phyloP scores from a whole-genome alignment of 1,140 invertebrate species.

The Fopius arisanus region DNA sequence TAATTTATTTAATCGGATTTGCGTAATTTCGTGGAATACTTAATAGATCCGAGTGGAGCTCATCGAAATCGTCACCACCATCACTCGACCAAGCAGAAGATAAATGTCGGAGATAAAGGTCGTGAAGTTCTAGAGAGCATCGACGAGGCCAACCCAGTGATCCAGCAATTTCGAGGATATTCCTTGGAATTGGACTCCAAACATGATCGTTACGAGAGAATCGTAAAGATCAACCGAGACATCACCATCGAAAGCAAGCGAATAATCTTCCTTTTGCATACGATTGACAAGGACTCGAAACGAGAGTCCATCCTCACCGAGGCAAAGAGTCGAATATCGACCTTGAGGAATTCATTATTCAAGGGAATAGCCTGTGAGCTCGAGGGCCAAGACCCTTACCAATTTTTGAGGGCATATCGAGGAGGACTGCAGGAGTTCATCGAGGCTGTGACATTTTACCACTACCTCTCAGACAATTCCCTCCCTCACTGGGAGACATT shows the following conservation, averaged over 20 bases:
- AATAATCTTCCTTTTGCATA: conserved; percentile 87
- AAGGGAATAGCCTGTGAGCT: conserved; percentile 77
- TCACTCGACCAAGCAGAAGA: conserved; percentile 37
- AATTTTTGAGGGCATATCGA: conserved; percentile 79
- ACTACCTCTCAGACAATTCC: conserved; percentile 68
- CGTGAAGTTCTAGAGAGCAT: conserved; percentile 55
- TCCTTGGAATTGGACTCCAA: conserved; percentile 77
- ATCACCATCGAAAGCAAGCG: conserved; percentile 93
- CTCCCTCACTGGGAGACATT: conserved; percentile 63
- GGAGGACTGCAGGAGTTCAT: conserved; percentile 86
- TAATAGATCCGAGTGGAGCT: conserved; percentile 5
- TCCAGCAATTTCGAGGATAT: conserved; percentile 74
- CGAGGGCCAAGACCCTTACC: conserved; percentile 74
- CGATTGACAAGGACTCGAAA: conserved; percentile 72
- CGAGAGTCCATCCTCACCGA: conserved; percentile 69
- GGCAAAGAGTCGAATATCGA: conserved; percentile 71
- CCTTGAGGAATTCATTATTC: conserved; percentile 70
- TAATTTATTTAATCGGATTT: no score
- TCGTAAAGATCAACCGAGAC: conserved; percentile 85
- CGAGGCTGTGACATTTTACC: conserved; percentile 82
- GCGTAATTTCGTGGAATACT: no score
- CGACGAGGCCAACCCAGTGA: conserved; percentile 69
- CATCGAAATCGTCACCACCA: conserved; percentile 30
- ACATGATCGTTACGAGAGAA: conserved; percentile 85
- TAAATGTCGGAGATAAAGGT: conserved; percentile 52